phyloP scores from a whole-genome alignment of 2,113 vertebrate genomes.

The Mirounga angustirostris region DNA sequence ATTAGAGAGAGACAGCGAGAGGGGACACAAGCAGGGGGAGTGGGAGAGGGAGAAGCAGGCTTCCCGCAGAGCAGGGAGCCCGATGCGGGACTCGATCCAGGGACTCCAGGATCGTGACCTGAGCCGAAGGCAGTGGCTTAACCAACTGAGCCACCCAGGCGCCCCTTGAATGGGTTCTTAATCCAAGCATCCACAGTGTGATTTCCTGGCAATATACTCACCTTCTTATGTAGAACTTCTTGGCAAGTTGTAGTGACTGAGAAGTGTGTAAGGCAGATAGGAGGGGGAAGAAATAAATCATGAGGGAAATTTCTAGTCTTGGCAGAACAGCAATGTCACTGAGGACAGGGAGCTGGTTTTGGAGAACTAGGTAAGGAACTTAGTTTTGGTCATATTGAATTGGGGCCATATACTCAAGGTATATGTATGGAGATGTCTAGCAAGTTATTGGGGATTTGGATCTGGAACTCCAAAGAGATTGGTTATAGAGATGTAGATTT shows the following conservation, averaged over 20 bases:
- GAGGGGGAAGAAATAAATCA: not conserved
- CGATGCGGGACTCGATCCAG: no score
- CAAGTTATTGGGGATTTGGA: not conserved
- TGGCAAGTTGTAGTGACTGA: not conserved
- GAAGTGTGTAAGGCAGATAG: not conserved
- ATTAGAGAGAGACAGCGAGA: no score
- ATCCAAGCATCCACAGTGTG: not conserved
- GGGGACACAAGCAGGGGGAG: no score
- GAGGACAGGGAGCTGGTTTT: not conserved
- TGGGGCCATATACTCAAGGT: not conserved
- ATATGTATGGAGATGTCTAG: not conserved
- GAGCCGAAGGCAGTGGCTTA: no score
- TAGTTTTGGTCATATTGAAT: not conserved
- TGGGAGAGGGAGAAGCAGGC: no score
- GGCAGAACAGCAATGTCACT: not conserved
- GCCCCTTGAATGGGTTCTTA: not conserved
- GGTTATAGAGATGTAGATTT: not conserved
- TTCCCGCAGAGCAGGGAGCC: no score
- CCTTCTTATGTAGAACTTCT: not conserved
- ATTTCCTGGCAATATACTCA: not conserved
- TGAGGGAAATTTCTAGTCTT: constrained; percentile 10
- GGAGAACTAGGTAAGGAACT: not conserved
- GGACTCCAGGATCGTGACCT: no score
- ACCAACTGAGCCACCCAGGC: no score
- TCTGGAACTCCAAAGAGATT: not conserved